Conservation (phyloP, 2,113 vertebrate species). For the Ptilorrhoa leucosticta region DNA sequence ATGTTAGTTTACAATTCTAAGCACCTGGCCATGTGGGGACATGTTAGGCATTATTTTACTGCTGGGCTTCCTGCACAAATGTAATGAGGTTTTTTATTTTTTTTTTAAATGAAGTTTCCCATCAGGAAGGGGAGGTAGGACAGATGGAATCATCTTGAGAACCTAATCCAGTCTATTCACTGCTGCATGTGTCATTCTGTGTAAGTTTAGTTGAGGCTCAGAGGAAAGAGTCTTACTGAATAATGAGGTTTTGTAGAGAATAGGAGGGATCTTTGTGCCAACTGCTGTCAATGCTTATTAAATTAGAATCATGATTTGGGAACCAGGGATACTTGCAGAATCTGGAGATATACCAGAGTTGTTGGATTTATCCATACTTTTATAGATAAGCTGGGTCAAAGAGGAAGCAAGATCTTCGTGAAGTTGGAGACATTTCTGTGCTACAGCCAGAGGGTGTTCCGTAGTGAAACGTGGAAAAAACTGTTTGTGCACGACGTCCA, state of each 20-base stretch:
- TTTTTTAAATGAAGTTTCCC: background rate
- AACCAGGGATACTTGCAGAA: background rate
- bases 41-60: background rate
- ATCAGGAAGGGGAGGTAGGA: background rate
- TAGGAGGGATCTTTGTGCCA: background rate
- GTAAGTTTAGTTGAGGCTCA: background rate
- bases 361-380: background rate
- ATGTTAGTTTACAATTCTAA: background rate
- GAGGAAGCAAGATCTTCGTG: background rate
- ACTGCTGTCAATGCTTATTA: background rate
- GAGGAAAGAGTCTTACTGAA: background rate
- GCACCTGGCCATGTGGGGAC: background rate
- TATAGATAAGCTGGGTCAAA: background rate
- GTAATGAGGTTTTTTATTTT: background rate
- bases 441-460: background rate
- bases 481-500: background rate
- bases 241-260: background rate
- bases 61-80: background rate
- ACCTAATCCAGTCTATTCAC: background rate
- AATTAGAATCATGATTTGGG: background rate
- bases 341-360: background rate
- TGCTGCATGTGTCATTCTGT: background rate
- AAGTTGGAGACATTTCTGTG: background rate
- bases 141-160: background rate
- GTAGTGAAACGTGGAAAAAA: background rate